These are phyloP conservation scores for Sciurus niger DNA, from an alignment of 2,113 vertebrate genomes.

Conservation along the genomic window DNA sequence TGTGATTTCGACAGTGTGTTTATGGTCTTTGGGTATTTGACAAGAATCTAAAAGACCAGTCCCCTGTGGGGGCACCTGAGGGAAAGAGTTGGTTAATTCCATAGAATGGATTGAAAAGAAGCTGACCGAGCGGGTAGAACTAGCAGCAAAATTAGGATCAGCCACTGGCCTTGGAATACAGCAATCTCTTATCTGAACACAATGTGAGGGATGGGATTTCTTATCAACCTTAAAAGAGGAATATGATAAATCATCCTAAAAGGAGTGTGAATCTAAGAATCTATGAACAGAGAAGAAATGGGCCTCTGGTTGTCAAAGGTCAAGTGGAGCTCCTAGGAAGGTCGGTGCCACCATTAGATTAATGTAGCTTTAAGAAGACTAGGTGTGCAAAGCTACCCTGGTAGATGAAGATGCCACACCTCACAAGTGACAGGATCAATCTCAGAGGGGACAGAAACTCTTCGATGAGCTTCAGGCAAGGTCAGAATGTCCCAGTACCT, in stretches of 20 bases:
- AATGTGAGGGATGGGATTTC: conserved; percentile 13
- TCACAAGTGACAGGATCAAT: neutral
- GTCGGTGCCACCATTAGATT: neutral
- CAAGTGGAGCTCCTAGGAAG: neutral
- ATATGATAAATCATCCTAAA: neutral
- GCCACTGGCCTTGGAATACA: neutral
- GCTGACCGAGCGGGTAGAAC: neutral
- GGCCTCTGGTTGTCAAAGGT: neutral
- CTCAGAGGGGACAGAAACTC: neutral
- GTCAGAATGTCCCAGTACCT: neutral
- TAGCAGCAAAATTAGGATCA: neutral
- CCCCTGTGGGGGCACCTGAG: neutral
- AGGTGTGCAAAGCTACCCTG: neutral
- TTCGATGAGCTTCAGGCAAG: neutral
- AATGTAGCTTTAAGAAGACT: neutral
- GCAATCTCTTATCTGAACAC: neutral
- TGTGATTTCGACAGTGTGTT: conserved; percentile 56
- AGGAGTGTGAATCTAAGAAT: neutral
- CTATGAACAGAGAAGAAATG: neutral
- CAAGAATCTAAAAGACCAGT: conserved; percentile 51
- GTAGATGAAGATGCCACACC: neutral
- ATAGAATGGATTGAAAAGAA: conserved; percentile 3
- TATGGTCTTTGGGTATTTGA: conserved; percentile 40
- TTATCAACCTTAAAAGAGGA: conserved; percentile 8
- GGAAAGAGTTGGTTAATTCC: conserved; percentile 10